Base-by-base conservation (phyloP, 1,140 invertebrate genomes). In the Nephila pilipes region DNA sequence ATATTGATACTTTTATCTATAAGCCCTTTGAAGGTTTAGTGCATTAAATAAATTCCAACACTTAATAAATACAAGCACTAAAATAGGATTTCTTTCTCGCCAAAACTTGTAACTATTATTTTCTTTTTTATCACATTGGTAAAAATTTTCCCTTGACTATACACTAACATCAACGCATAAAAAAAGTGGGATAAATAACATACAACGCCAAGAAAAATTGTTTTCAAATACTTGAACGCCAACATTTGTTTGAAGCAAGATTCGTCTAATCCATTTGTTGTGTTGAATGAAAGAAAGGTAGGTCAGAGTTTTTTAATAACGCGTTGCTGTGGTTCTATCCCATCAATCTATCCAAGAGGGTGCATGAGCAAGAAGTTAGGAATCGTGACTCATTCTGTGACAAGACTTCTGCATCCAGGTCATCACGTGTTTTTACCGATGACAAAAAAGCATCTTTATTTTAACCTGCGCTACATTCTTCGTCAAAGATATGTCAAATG, bases 361-460 rank as follows among this genome's bases (percentile, higher is more conserved):
- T 14, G 80, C 2, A 81, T 46, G 25, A 55, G 25, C n/a, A 81
- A 81, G 22, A 22, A 8, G 22, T 81, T 20, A 81, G 20, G 80
- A 81, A 14, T 5, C 20, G 36, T 87, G 85, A 87, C n/a, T 87
- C 85, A 87, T 75, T 75, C 58, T 20, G 36, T 46, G 58, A 55
- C n/a, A 65, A 87, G 29, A 20, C 25, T 32, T 65, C 85, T 18
- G 85, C 85, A 87, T 63, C 36, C 85, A 87, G 85, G 85, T 69
- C 85, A 87, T 69, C 58, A 87, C 29, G 60, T 69, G 58, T 36
- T 38, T 65, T 65, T 65, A 38, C 58, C 38, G 60, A 87, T 87
- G 85, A 87, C 85, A 87, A n/a, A n/a, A n/a, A n/a, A 54, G 85
- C 36, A 87, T 65, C 25, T 87, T 87, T 87, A 87, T 87, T 87